These are phyloP conservation scores for Apomyelois bistriatella DNA, from an alignment of 2,888 invertebrate genomes.

Conservation along the genomic window DNA sequence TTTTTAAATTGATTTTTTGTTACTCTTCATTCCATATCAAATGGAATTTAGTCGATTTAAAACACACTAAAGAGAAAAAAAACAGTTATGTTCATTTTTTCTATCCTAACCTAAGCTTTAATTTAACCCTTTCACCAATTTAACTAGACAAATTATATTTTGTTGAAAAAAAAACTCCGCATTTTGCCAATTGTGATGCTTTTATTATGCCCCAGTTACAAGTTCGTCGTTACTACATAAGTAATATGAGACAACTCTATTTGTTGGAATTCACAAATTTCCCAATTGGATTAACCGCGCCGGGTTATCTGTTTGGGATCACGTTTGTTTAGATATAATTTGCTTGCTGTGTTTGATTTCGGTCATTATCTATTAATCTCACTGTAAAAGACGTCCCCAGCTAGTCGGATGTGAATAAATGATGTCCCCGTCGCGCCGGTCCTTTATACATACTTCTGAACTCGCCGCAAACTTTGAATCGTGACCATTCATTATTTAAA, in stretches of 20 bases:
- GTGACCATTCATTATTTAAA: constrained; percentile 60
- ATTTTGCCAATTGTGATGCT: no score
- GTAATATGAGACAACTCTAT: not conserved
- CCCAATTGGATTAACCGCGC: not conserved
- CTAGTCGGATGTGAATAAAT: constrained; percentile 48
- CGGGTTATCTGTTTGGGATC: not conserved
- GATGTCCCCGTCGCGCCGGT: constrained; percentile 34
- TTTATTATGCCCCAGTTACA: no score
- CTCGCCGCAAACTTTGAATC: constrained; percentile 31
- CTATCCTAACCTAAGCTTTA: no score
- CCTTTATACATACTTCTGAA: constrained; percentile 32
- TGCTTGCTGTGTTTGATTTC: constrained; percentile 31
- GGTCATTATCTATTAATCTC: constrained; percentile 52
- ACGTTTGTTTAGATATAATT: not conserved
- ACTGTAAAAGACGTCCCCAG: constrained; percentile 36
- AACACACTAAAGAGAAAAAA: no score
- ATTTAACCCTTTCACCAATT: no score
- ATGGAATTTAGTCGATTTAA: no score
- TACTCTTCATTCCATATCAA: no score
- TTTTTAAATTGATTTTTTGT: no score
- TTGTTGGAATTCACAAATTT: not conserved
- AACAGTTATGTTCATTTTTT: no score
- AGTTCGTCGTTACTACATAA: not conserved
- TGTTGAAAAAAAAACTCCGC: no score
- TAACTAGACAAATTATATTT: no score